These are phyloP conservation scores for Heterohyrax brucei DNA, from an alignment of 2,797 vertebrate genomes.

Conservation along the genomic window DNA sequence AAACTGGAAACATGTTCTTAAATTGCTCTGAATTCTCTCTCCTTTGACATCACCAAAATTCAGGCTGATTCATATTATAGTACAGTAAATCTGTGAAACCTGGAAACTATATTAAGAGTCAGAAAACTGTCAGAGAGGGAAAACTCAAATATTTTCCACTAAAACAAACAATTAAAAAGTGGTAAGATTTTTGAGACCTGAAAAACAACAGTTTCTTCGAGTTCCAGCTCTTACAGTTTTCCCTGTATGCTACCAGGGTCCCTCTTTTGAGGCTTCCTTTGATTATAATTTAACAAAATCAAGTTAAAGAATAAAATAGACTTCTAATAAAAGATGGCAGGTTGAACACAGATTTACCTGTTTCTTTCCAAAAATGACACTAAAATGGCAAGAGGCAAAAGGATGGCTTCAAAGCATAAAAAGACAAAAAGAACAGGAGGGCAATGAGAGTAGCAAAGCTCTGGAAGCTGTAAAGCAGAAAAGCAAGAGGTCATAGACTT, in stretches of 20 bases:
- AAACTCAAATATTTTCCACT: background rate
- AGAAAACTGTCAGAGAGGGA: background rate
- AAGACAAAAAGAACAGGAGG: background rate
- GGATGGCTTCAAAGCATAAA: background rate
- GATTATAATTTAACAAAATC: background rate
- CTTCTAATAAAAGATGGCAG: background rate
- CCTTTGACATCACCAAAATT: background rate
- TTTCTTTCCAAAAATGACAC: conserved; percentile 27
- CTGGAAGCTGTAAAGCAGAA: background rate
- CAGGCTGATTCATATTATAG: background rate
- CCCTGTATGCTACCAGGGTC: background rate
- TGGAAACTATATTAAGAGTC: background rate
- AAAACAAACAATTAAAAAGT: background rate
- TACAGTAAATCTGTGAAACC: background rate
- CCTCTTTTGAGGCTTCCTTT: background rate
- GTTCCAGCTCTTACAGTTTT: background rate
- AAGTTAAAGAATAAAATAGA: background rate
- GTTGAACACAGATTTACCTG: background rate
- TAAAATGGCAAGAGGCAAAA: background rate
- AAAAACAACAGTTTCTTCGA: background rate
- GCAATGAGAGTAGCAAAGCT: background rate
- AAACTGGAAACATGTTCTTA: conserved; percentile 27
- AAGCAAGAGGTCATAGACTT: background rate
- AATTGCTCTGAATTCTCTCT: background rate
- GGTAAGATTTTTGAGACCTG: background rate